Base-by-base conservation (phyloP, 64 coral and sea anemone species). In the Platygyra sinensis region DNA sequence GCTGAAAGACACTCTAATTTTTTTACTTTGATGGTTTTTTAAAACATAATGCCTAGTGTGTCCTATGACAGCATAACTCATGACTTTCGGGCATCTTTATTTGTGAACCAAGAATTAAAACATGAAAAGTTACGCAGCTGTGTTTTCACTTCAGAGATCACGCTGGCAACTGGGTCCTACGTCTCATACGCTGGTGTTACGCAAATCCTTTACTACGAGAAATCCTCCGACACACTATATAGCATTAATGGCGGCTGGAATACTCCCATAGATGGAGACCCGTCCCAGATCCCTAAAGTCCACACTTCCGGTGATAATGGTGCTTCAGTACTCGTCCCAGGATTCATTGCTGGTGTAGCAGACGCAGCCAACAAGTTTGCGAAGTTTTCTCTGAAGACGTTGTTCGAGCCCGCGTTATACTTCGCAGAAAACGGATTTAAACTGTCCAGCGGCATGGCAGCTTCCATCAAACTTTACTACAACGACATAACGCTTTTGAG, bases 381-480 rank as follows among this genome's bases (percentile, higher is more conserved):
- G 1, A 96, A 87, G 27, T 93, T 96, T 62, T 61, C 91, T 24
- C 50, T 96, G 1, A 93, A 74, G 4, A 96, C 95, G 17, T 74
- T 96, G n/a, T 89, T 93, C 55, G 88, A 96, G 83, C 95, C 95
- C 32, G 95, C 95, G 9, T 80, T 93, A 29, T 96, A 90, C 38
- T 96, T 96, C 73, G 81, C 95, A 60, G 95, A 96, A 52, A 83
- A 96, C 33, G 95, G 95, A 18, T 96, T 96, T 52, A 96, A 96
- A 55, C 16, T 96, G 30, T 76, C 91, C 75, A 30, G 50, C 69
- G 87, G 90, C 18, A 75, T 96, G 69, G 91, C 91, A 16, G 74
- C 72, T 8, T 59, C 76, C 39, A 96, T 96, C 77, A 75, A 57
- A 74, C 82, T 59, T 31, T 79, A 96, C 32, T 96, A 93, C 74